phyloP scores from a whole-genome alignment of 2,888 invertebrate species.

The Plebejus anna region DNA sequence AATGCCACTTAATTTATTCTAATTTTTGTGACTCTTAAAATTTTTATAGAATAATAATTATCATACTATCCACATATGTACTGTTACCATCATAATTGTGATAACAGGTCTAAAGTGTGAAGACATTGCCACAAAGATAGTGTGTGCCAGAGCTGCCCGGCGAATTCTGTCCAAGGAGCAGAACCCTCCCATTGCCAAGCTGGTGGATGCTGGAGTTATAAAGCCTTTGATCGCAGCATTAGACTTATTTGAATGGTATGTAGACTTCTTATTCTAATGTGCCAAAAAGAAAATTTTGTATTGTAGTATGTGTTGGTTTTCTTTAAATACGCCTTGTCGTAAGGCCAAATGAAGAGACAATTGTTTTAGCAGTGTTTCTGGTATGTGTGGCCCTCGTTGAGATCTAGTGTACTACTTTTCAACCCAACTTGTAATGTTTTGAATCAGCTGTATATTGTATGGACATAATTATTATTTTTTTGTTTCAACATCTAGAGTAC shows the following conservation, averaged over 20 bases:
- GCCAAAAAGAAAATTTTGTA: no score
- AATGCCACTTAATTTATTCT: no score
- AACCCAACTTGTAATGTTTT: not conserved
- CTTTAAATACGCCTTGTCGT: not conserved
- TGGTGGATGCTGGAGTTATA: constrained; percentile 92
- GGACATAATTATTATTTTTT: no score
- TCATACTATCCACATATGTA: not conserved
- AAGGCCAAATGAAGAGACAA: not conserved
- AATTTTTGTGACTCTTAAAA: no score
- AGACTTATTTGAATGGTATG: constrained; percentile 84
- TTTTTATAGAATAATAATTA: no score
- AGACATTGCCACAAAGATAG: constrained; percentile 82
- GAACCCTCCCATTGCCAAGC: constrained; percentile 93
- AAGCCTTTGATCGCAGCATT: constrained; percentile 90
- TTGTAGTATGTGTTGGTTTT: no score
- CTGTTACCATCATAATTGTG: not conserved
- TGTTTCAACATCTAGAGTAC: no score
- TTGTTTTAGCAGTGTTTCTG: not conserved
- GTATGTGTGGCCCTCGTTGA: not conserved
- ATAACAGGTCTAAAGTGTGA: constrained; percentile 82
- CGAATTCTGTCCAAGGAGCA: constrained; percentile 93
- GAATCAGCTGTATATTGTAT: no score
- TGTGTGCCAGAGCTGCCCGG: constrained; percentile 89
- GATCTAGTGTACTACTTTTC: not conserved
- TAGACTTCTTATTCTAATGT: not conserved